These are phyloP conservation scores for Drosophila navojoa DNA, from an alignment of 1,140 invertebrate species.

Conservation along the genomic window DNA sequence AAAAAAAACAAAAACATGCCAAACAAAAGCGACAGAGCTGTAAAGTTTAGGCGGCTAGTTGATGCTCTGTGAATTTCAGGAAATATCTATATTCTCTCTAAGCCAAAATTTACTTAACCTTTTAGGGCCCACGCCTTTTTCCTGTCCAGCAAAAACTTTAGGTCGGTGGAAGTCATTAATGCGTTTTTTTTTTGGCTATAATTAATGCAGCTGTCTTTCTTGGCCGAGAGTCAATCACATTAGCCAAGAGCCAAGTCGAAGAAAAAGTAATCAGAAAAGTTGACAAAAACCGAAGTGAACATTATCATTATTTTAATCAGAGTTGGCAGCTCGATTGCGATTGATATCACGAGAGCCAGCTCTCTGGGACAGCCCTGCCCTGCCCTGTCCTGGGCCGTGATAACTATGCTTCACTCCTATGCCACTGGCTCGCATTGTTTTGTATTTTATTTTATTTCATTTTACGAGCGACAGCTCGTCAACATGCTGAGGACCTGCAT, in stretches of 20 bases:
- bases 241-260: slow-evolving; percentile 25
- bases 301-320: slow-evolving; percentile 74
- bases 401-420: slow-evolving; percentile 29
- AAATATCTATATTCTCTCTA: no score
- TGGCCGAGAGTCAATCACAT: slow-evolving; percentile 60
- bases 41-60: neutral
- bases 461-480: slow-evolving; percentile 51
- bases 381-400: slow-evolving; percentile 13
- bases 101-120: no score
- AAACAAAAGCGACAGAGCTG: neutral
- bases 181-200: slow-evolving; percentile 13
- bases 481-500: slow-evolving; percentile 57
- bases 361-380: neutral
- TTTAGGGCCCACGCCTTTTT: neutral
- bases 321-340: slow-evolving; percentile 54
- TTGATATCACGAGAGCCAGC: slow-evolving; percentile 45
- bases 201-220: slow-evolving; percentile 49
- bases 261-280: slow-evolving; percentile 38
- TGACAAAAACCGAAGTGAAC: slow-evolving; percentile 33
- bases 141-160: slow-evolving; percentile 2
- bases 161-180: slow-evolving; percentile 38
- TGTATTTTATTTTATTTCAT: slow-evolving; percentile 35
- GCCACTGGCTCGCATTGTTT: neutral
- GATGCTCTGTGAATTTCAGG: neutral
- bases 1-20: slow-evolving; percentile 13